Conservation (phyloP, 2,888 invertebrate genomes). For the Tachina lurida region DNA sequence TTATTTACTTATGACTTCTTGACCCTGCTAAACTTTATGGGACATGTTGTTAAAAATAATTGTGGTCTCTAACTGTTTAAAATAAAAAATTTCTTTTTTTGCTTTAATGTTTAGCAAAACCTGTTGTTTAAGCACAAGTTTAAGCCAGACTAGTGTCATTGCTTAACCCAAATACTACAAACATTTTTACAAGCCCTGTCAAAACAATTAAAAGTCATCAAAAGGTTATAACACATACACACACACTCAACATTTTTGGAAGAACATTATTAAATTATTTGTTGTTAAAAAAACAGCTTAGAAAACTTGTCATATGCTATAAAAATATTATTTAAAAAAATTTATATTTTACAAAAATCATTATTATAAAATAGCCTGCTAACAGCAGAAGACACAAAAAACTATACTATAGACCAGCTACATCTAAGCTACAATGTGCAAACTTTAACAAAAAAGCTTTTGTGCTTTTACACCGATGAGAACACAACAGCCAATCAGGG, state of each 20-base stretch:
- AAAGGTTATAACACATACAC: constrained; percentile 6
- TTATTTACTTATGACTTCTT: not conserved
- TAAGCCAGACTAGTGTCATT: constrained; percentile 1
- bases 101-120: constrained; percentile 2
- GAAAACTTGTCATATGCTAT: not conserved
- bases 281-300: not conserved
- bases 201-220: constrained; percentile 35
- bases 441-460: no score
- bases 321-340: not conserved
- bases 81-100: not conserved
- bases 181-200: constrained; percentile 34
- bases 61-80: constrained; percentile 18
- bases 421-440: no score
- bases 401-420: no score
- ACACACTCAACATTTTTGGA: not conserved
- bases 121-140: constrained; percentile 23
- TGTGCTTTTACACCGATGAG: no score
- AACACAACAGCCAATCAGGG: no score
- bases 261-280: not conserved
- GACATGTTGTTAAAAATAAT: constrained; percentile 26
- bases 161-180: constrained; percentile 44
- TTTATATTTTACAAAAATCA: no score
- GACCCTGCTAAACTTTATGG: constrained; percentile 13
- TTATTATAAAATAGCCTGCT: no score
- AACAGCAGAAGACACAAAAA: no score